phyloP scores from a whole-genome alignment of 2,797 vertebrate species.

The Enoplosus armatus region DNA sequence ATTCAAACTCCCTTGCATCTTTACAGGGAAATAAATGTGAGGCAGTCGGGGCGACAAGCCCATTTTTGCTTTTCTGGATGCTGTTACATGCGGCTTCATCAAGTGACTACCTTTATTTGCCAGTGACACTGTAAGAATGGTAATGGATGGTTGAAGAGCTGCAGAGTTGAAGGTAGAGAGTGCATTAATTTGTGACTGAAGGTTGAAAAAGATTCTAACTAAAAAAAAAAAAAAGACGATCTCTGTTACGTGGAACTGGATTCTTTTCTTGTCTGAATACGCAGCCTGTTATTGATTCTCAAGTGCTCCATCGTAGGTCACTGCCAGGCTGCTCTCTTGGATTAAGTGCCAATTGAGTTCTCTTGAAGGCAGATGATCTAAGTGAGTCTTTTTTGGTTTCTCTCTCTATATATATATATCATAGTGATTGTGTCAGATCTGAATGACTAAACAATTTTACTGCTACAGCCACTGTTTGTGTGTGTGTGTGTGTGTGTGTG shows the following conservation, averaged over 20 bases:
- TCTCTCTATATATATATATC: background rate
- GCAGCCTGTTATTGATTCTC: constrained; percentile 7
- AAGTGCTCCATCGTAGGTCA: background rate
- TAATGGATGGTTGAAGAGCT: background rate
- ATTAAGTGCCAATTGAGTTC: background rate
- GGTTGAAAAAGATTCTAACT: background rate
- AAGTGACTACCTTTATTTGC: background rate
- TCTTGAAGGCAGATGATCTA: background rate
- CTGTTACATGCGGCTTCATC: background rate
- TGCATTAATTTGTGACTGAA: no score
- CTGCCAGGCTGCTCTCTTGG: background rate
- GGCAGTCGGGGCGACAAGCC: background rate
- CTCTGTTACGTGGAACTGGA: background rate
- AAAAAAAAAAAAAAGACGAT: background rate
- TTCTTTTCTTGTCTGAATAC: background rate
- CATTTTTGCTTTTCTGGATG: background rate
- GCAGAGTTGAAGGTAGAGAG: background rate
- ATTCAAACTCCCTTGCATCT: background rate
- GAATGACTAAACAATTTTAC: background rate
- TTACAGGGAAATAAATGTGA: background rate
- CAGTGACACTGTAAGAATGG: background rate
- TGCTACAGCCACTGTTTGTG: background rate
- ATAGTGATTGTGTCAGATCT: background rate
- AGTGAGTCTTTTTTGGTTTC: background rate
- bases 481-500: constrained; percentile 31